phyloP scores from a whole-genome alignment of 1,140 invertebrate genomes.

The Drosophila virilis region DNA sequence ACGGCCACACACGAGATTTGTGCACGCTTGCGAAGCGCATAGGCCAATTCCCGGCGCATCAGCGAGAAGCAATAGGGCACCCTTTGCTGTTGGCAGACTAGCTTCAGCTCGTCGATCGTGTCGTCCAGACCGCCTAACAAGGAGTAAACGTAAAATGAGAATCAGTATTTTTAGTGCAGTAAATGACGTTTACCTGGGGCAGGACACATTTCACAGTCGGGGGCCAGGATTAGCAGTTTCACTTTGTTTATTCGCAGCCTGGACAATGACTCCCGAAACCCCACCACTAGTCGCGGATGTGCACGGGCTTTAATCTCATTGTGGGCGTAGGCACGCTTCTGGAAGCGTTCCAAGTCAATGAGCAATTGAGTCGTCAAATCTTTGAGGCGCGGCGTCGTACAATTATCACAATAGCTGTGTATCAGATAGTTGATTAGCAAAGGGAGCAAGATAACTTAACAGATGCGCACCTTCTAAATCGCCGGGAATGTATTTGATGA shows the following conservation, averaged over 20 bases:
- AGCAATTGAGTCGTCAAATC: slow-evolving; percentile 80
- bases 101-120: slow-evolving; percentile 62
- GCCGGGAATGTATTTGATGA: slow-evolving; percentile 62
- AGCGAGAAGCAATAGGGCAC: slow-evolving; percentile 75
- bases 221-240: slow-evolving; percentile 87
- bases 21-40: slow-evolving; percentile 67
- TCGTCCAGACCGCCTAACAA: slow-evolving; percentile 65
- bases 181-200: slow-evolving; percentile 36
- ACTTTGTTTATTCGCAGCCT: slow-evolving; percentile 86
- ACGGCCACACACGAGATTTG: slow-evolving; percentile 75
- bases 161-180: not conserved
- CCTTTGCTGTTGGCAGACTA: slow-evolving; percentile 54
- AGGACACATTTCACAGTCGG: slow-evolving; percentile 84
- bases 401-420: slow-evolving; percentile 78
- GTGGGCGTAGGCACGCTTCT: slow-evolving; percentile 86
- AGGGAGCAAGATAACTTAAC: not conserved
- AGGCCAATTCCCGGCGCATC: slow-evolving; percentile 64
- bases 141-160: not conserved
- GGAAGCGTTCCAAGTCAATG: slow-evolving; percentile 86
- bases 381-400: slow-evolving; percentile 55
- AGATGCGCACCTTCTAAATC: slow-evolving; percentile 63
- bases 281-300: slow-evolving; percentile 86
- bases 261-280: slow-evolving; percentile 86
- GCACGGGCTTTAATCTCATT: slow-evolving; percentile 86
- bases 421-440: not conserved